These are phyloP conservation scores for Meriones unguiculatus DNA, from an alignment of 2,113 vertebrate species.

Conservation along the genomic window DNA sequence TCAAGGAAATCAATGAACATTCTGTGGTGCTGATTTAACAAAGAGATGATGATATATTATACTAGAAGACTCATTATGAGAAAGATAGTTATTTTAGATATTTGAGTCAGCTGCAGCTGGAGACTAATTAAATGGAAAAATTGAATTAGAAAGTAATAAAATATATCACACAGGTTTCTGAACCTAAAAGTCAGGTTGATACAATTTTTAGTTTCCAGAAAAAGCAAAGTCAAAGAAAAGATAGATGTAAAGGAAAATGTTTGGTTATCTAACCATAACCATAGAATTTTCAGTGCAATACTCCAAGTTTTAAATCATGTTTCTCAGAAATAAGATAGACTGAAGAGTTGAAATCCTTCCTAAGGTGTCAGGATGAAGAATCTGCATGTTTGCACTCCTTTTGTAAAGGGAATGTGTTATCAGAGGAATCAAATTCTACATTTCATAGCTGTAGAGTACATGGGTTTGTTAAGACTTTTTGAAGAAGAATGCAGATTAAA, in stretches of 20 bases:
- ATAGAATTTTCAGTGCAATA: neutral
- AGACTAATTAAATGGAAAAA: conserved; percentile 15
- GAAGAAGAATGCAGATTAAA: conserved; percentile 13
- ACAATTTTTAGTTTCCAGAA: neutral
- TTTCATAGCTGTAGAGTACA: neutral
- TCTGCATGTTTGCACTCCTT: neutral
- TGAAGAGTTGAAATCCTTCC: neutral
- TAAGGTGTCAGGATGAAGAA: neutral
- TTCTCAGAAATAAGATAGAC: conserved; percentile 16
- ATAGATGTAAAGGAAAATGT: neutral
- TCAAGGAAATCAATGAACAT: neutral
- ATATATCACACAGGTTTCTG: neutral
- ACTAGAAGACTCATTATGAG: neutral
- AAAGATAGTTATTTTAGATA: neutral
- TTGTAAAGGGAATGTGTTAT: neutral
- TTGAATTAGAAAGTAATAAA: conserved; percentile 6
- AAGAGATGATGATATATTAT: neutral
- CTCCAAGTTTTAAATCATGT: neutral
- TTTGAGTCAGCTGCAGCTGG: neutral
- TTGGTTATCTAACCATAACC: conserved; percentile 16
- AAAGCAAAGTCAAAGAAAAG: neutral
- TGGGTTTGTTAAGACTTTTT: neutral
- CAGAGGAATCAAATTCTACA: neutral
- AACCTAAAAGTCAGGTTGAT: neutral
- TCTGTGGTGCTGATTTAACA: neutral